phyloP scores from a whole-genome alignment of 2,113 vertebrate genomes.

The Cynopterus brachyotis region DNA sequence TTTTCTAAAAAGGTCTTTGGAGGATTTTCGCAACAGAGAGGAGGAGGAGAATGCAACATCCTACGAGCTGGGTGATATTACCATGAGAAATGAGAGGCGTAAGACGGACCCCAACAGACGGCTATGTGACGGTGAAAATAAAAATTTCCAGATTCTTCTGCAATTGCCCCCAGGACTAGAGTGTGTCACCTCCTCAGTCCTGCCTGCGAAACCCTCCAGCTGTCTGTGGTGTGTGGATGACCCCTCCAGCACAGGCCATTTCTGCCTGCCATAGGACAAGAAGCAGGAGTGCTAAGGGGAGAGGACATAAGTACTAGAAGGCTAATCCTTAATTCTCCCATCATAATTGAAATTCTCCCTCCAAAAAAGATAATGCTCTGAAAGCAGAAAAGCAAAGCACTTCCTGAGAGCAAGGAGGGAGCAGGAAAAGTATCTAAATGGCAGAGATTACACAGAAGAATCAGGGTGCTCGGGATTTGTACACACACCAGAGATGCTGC shows the following conservation, averaged over 20 bases:
- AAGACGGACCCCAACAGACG: too few relatives aligned
- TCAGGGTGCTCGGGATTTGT: not conserved
- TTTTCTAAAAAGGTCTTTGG: not conserved
- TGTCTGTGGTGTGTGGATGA: rapidly evolving
- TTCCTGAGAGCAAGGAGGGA: not conserved
- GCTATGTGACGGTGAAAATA: not conserved
- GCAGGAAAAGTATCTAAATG: not conserved
- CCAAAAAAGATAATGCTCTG: not conserved
- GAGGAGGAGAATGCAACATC: not conserved
- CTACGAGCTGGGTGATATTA: not conserved
- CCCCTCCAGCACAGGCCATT: not conserved
- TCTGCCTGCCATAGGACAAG: not conserved
- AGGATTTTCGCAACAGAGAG: not conserved
- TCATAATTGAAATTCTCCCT: not conserved
- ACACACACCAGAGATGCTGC: too few relatives aligned
- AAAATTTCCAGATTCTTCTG: not conserved
- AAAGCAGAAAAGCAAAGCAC: not conserved
- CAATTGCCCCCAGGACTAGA: too few relatives aligned
- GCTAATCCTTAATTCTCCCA: not conserved
- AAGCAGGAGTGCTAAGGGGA: not conserved
- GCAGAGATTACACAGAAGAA: not conserved
- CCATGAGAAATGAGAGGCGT: not conserved
- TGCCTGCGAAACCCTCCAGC: not conserved
- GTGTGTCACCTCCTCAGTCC: rapidly evolving
- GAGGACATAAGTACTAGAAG: rapidly evolving